phyloP scores from a whole-genome alignment of 2,888 invertebrate genomes.

The Ptilodon capucinus region DNA sequence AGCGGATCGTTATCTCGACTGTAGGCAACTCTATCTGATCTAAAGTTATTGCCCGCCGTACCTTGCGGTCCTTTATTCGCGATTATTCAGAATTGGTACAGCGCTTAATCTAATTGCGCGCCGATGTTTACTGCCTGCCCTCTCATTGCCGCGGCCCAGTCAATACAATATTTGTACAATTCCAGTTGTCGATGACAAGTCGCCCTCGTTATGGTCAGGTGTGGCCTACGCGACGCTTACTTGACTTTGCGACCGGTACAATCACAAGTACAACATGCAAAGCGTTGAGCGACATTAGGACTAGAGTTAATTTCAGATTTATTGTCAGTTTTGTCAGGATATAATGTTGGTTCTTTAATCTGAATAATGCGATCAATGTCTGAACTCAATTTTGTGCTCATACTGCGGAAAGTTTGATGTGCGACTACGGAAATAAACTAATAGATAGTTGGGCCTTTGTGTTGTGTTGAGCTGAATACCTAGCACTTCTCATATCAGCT shows the following conservation, averaged over 20 bases:
- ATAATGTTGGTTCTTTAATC: slow-evolving; percentile 17
- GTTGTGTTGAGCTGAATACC: neutral
- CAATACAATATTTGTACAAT: slow-evolving; percentile 54
- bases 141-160: slow-evolving; percentile 52
- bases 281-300: slow-evolving; percentile 43
- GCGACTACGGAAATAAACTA: neutral
- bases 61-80: slow-evolving; percentile 50
- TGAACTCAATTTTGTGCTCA: slow-evolving; percentile 3
- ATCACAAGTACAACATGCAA: slow-evolving; percentile 35
- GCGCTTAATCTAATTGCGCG: slow-evolving; percentile 48
- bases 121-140: slow-evolving; percentile 38
- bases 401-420: neutral
- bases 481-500: no score
- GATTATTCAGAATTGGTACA: slow-evolving; percentile 58
- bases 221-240: slow-evolving; percentile 37
- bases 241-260: slow-evolving; percentile 32
- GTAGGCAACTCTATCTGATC: slow-evolving; percentile 32
- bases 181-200: slow-evolving; percentile 52
- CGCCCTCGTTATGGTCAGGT: slow-evolving; percentile 56
- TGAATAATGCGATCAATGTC: slow-evolving; percentile 12
- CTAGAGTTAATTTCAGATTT: slow-evolving; percentile 22
- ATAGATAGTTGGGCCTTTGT: neutral
- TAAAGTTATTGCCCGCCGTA: slow-evolving; percentile 25
- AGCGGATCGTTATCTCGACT: slow-evolving; percentile 43
- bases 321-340: slow-evolving; percentile 21